phyloP scores from a whole-genome alignment of 2,888 invertebrate genomes.

The Darwinula stevensoni region DNA sequence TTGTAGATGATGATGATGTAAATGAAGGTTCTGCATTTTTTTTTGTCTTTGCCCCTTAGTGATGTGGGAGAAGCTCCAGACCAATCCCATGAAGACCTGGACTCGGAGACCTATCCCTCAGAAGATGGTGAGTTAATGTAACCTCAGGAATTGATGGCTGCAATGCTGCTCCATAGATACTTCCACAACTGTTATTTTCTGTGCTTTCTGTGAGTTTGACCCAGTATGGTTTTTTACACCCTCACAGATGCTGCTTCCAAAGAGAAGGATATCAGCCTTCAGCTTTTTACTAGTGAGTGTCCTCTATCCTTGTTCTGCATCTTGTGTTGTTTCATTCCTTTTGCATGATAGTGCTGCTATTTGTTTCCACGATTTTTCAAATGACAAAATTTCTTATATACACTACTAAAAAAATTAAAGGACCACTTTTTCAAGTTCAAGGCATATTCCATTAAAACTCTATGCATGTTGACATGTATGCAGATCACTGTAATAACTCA shows the following conservation, averaged over 20 bases:
- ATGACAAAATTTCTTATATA: too few relatives aligned
- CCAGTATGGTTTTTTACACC: constrained; percentile 7
- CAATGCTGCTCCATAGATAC: too few relatives aligned
- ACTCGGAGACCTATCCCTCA: constrained; percentile 36
- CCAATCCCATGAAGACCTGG: constrained; percentile 34
- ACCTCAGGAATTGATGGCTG: neutral
- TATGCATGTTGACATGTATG: too few relatives aligned
- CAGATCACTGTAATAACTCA: too few relatives aligned
- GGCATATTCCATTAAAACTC: too few relatives aligned
- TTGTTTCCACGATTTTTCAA: too few relatives aligned
- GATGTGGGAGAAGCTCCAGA: constrained; percentile 42
- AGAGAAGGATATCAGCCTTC: constrained; percentile 14
- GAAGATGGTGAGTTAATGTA: constrained; percentile 31
- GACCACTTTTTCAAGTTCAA: too few relatives aligned
- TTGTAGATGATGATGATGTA: too few relatives aligned
- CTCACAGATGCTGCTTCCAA: constrained; percentile 13
- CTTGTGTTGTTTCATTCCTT: too few relatives aligned
- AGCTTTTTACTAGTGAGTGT: constrained; percentile 16
- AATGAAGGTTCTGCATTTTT: too few relatives aligned
- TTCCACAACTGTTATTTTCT: too few relatives aligned
- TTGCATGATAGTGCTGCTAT: neutral
- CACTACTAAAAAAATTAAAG: too few relatives aligned
- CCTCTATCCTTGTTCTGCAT: neutral
- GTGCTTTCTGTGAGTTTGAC: constrained; percentile 5
- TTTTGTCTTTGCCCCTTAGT: constrained; percentile 19